Base-by-base conservation (phyloP, 2,113 vertebrate species). In the Halichoeres trimaculatus region DNA sequence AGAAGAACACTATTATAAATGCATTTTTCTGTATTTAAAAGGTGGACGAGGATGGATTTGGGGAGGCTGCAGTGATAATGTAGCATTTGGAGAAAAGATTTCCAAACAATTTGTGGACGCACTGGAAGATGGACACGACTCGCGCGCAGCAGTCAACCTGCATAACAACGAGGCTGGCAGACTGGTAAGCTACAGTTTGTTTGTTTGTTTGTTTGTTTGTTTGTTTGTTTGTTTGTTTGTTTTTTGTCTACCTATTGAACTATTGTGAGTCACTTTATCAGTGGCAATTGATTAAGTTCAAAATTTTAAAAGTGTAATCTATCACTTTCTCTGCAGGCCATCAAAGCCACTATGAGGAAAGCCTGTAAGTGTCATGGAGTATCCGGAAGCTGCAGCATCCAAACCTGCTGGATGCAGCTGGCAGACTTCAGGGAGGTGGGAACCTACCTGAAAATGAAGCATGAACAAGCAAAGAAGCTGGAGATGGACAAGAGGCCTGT, bases 11-110 rank as follows among this genome's bases (percentile, higher is more conserved):
- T 67, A 52, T 56, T 59, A 47, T 35, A 8, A 1, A 0, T 19
- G 2, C 5, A 22, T 24, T 67, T 43, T 38, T 67, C 43, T 47
- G 35, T 2, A 24, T 66, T 74, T 36, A 8, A 1, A 78, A 99
- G 98, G 98, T 62, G 97, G 98, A 54, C 94, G 91, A 71, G 96
- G 97, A 11, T 99, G 98, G 98, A 95, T 99, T 70, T 99, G 98
- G 98, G 97, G 97, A 86, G 98, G 97, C 52, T 99, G 98, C 91
- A 98, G 97, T 4, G 97, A 99, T 86, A 98, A 99, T 4, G 95
- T 94, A 62, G 95, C 96, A 60, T 99, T 99, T 86, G 97, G 97
- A 53, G 96, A 99, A 84, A 95, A 93, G 70, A 96, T 99, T 74
- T 97, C 96, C 78, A 97, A 97, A 87, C 94, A 95, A 78, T 99